Evolutionary conservation across 1,140 invertebrate species (phyloP), one percentile per base, ranked within the genome.

Genomic region (Drosophila bifasciata): DNA sequence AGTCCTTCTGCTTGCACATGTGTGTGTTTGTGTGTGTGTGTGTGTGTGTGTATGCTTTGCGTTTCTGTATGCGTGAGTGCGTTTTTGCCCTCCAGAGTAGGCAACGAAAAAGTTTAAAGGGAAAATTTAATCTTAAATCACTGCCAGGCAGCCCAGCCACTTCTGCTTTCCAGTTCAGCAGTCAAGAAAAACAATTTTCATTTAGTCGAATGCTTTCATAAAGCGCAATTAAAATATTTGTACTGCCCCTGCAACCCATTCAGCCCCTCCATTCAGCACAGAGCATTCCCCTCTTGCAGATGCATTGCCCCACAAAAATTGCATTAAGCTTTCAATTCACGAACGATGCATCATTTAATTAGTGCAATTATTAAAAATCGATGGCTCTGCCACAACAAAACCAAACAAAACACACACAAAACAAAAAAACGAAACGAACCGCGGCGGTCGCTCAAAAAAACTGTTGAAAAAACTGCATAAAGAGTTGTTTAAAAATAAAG

Each of bases 341-440:
- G 57, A 64, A 45, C 51, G 64, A 64, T 79, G 79, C 52, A 67
- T 70, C 60, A 67, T 84, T 83, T 83, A 83, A 83, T 83, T 84
- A 84, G 71, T 57, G 56, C 66, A 84, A 83, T 84, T 79, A 79
- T 67, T 63, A 50, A 62, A 58, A 74, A 61, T 62, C 58, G 56
- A 76, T 50, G 58, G 41, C 49, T 36, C 32, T 13, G 49, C 49
- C 48, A 39, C 46, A 58, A 58, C 32, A 40, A 51, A 64, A 64
- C 3, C 53, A 19, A 21, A 15, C 17, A 21, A 55, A 21, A 55
- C 32, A 36, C 43, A 57, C 16, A 43, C 11, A 45, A 57, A 21
- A 57, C 17, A 41, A 44, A 48, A 50, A 16, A 60, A 51, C 45
- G 1, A 62, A 39, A 56, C 23, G 58, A 36, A 45, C 55, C 58